These are phyloP conservation scores for Gonocerus acuteangulatus DNA, from an alignment of 2,888 invertebrate species.

Conservation along the genomic window DNA sequence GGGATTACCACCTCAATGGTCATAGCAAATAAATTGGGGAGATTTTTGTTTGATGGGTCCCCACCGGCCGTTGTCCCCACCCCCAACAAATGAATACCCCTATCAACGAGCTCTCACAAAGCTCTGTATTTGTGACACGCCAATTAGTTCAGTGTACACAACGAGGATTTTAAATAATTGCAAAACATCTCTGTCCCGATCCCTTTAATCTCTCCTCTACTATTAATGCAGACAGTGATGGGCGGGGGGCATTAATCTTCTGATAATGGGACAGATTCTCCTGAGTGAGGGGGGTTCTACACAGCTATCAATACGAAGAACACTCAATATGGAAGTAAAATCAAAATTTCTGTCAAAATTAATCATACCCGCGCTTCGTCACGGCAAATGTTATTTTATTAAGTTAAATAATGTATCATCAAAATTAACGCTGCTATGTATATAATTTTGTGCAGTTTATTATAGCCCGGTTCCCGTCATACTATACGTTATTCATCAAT, in stretches of 20 bases:
- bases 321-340: no score
- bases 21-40: constrained; percentile 32
- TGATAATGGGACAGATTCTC: not conserved
- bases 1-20: constrained; percentile 10
- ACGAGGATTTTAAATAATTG: constrained; percentile 25
- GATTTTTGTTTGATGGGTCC: constrained; percentile 32
- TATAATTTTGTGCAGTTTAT: no score
- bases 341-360: no score
- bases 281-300: no score
- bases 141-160: constrained; percentile 20
- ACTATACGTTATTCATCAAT: no score
- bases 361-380: no score
- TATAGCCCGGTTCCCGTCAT: no score
- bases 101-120: constrained; percentile 18
- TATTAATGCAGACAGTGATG: not conserved
- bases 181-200: not conserved
- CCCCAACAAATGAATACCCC: not conserved
- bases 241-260: not conserved
- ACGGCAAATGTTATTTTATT: no score
- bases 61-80: not conserved
- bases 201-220: constrained; percentile 10
- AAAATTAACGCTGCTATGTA: no score
- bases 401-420: no score
- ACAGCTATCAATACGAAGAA: no score
- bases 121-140: constrained; percentile 20